Percentiles rank a stretch among this genome's conserved stretches.
phyloP scores from a whole-genome alignment of 2,113 vertebrate genomes.

The Pseudonaja textilis region DNA sequence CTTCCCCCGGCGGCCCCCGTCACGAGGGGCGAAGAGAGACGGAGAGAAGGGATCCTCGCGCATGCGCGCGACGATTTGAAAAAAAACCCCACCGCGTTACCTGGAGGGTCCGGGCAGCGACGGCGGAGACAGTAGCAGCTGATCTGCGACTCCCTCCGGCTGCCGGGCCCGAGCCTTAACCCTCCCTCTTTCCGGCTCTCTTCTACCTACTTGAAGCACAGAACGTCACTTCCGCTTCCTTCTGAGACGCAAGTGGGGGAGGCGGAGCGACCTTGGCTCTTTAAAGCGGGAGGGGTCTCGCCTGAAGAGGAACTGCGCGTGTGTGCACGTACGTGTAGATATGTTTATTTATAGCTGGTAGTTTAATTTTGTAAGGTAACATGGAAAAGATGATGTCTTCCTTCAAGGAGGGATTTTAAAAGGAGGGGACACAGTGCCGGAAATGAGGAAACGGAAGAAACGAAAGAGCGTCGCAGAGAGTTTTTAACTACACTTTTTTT shows the following conservation, averaged over 20 bases:
- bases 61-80: neutral
- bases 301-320: neutral
- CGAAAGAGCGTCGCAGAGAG: neutral
- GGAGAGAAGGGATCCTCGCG: neutral
- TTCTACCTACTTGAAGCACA: neutral
- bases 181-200: constrained; percentile 36
- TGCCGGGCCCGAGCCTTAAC: constrained; percentile 58
- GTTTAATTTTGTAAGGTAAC: neutral
- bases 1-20: neutral
- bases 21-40: neutral
- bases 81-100: neutral
- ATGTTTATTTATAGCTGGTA: neutral
- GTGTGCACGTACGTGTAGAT: rapidly evolving
- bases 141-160: constrained; percentile 19
- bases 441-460: neutral
- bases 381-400: neutral
- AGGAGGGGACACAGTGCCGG: neutral
- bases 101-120: constrained; percentile 11
- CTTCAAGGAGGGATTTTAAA: neutral
- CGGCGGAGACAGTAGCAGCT: neutral
- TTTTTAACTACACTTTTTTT: neutral
- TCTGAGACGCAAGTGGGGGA: neutral
- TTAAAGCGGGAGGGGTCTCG: neutral
- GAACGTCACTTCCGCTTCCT: constrained; percentile 16
- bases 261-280: neutral